Percentiles rank a stretch among this genome's conserved stretches.
Evolutionary conservation across 2,888 invertebrate species (phyloP).

Genomic region (Callosobruchus maculatus): DNA sequence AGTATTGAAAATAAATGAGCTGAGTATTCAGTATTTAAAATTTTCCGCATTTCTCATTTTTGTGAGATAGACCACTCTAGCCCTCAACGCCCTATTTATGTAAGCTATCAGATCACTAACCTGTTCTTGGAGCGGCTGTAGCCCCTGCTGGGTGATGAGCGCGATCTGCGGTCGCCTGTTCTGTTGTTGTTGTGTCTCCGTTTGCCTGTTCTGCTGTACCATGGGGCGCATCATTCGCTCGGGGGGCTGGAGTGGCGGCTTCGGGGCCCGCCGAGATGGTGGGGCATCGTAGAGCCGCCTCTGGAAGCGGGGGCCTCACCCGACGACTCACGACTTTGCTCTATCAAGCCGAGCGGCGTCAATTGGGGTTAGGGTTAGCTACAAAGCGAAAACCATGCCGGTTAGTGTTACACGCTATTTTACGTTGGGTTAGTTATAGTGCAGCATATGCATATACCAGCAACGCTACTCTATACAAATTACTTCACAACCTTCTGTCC

Average conservation of each 20-base stretch:
- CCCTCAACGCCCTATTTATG: too few relatives aligned
- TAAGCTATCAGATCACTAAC: neutral
- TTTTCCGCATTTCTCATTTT: too few relatives aligned
- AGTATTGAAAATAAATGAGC: too few relatives aligned
- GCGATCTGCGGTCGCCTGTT: conserved; percentile 25
- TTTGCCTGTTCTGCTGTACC: conserved; percentile 35
- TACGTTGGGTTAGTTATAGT: neutral
- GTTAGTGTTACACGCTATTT: neutral
- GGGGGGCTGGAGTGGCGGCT: conserved; percentile 28
- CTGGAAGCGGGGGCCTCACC: conserved; percentile 1
- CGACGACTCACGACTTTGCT: conserved; percentile 6
- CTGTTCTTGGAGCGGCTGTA: conserved; percentile 26
- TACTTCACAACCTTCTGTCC: too few relatives aligned
- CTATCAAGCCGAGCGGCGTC: neutral
- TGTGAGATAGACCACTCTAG: too few relatives aligned
- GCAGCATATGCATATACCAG: too few relatives aligned
- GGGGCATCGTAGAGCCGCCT: conserved; percentile 10
- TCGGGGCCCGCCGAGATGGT: conserved; percentile 9
- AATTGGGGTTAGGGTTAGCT: neutral
- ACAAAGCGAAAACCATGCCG: neutral
- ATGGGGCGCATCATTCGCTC: conserved; percentile 48
- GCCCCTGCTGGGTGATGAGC: conserved; percentile 19
- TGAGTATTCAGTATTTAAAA: too few relatives aligned
- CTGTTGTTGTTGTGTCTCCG: conserved; percentile 17
- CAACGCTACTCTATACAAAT: too few relatives aligned